Conservation (phyloP, 2,888 invertebrate genomes). For the Diachrysia chrysitis region DNA sequence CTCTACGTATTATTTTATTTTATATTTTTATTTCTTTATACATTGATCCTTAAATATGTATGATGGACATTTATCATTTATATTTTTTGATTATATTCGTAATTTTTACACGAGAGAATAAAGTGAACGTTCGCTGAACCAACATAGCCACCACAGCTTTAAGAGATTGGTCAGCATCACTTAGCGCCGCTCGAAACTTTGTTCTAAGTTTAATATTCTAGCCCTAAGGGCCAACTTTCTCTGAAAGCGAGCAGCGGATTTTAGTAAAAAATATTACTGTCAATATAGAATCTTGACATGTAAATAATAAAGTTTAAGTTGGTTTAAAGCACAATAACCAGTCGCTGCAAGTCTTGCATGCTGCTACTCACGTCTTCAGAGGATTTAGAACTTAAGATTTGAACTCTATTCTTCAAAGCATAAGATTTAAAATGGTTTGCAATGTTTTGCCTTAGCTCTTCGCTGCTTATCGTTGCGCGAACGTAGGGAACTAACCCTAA, state of each 20-base stretch:
- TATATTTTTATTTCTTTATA: no score
- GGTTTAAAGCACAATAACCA: background rate
- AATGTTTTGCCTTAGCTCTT: background rate
- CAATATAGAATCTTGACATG: background rate
- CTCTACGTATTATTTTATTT: no score
- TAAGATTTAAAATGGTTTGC: background rate
- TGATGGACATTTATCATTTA: background rate
- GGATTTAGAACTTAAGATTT: no score
- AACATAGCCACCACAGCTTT: background rate
- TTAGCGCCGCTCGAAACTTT: background rate
- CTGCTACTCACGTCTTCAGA: background rate
- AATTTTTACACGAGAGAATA: background rate
- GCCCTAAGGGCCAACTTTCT: background rate
- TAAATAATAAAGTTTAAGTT: background rate
- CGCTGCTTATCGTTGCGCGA: background rate
- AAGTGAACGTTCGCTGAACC: background rate
- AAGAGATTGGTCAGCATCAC: background rate
- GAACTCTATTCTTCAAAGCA: background rate
- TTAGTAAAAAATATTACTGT: background rate
- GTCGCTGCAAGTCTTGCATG: background rate
- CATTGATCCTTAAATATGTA: no score
- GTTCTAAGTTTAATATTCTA: slow-evolving; percentile 7
- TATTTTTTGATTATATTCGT: background rate
- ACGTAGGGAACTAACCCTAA: background rate
- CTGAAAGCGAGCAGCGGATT: background rate